Evolutionary conservation across 2,113 vertebrate genomes (phyloP).

Genomic region (Periophthalmodon schlosseri): DNA sequence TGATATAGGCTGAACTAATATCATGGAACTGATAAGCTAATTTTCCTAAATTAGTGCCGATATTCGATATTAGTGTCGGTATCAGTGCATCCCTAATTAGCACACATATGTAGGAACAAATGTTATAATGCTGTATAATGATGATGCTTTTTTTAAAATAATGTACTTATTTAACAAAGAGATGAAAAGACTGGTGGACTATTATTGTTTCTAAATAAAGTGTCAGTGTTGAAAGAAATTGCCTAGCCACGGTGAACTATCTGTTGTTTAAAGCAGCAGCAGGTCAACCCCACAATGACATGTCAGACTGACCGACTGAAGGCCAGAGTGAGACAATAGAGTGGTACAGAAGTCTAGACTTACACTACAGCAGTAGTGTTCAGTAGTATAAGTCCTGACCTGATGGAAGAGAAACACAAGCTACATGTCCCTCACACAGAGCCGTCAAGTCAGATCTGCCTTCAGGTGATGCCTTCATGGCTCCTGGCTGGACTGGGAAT

Average conservation of each 20-base stretch:
- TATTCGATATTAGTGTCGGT: no score
- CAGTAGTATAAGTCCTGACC: slow-evolving; percentile 4
- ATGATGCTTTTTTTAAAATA: no score
- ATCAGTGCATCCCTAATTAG: not conserved
- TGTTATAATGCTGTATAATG: not conserved
- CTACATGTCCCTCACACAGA: slow-evolving; percentile 67
- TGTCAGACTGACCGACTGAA: slow-evolving; percentile 25
- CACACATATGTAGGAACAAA: not conserved
- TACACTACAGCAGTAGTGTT: no score
- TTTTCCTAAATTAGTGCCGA: no score
- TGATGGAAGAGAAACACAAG: slow-evolving; percentile 63
- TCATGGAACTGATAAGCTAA: no score
- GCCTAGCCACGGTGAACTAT: no score
- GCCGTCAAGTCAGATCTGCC: slow-evolving; percentile 71
- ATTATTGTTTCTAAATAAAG: no score
- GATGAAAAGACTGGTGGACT: no score
- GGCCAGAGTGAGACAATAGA: slow-evolving; percentile 34
- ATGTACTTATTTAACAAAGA: no score
- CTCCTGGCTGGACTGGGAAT: slow-evolving; percentile 86
- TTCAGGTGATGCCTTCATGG: slow-evolving; percentile 84
- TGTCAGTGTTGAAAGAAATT: no score
- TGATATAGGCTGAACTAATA: no score
- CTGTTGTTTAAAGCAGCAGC: not conserved
- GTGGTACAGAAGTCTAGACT: slow-evolving; percentile 12
- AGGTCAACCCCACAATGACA: not conserved